A percentile compares a stretch with the other conserved stretches of the same genome.
These are phyloP conservation scores for Ailuropoda melanoleuca DNA, from an alignment of 2,113 vertebrate genomes.

Conservation along the genomic window DNA sequence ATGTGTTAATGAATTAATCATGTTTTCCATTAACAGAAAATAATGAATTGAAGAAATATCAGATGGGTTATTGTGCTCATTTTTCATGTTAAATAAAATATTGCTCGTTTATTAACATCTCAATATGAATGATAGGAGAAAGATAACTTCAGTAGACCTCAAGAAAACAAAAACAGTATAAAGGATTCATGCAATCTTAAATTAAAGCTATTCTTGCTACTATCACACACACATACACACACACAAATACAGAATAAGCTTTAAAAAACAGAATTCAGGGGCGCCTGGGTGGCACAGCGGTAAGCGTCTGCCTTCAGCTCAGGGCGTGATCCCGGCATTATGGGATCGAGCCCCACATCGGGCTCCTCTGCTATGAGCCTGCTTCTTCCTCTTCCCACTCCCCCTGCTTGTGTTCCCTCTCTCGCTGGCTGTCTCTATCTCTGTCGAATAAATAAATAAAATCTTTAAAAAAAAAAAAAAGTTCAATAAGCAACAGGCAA, in stretches of 20 bases:
- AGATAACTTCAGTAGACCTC: background rate
- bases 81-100: slow-evolving; percentile 6
- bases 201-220: background rate
- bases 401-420: no score
- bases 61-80: background rate
- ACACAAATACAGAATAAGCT: background rate
- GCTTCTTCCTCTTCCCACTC: no score
- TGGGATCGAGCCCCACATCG: no score
- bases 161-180: background rate
- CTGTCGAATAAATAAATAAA: no score
- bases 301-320: no score
- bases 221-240: background rate
- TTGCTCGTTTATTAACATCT: background rate
- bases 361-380: no score
- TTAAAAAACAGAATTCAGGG: slow-evolving; percentile 23
- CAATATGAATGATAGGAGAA: background rate
- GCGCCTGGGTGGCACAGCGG: no score
- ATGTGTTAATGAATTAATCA: background rate
- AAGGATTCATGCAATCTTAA: background rate
- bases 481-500: background rate
- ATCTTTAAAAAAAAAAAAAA: no score
- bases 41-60: background rate
- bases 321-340: no score
- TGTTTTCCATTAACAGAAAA: background rate
- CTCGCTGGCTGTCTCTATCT: no score